Conservation (phyloP, 2,113 vertebrate species). For the Salvator merianae region DNA sequence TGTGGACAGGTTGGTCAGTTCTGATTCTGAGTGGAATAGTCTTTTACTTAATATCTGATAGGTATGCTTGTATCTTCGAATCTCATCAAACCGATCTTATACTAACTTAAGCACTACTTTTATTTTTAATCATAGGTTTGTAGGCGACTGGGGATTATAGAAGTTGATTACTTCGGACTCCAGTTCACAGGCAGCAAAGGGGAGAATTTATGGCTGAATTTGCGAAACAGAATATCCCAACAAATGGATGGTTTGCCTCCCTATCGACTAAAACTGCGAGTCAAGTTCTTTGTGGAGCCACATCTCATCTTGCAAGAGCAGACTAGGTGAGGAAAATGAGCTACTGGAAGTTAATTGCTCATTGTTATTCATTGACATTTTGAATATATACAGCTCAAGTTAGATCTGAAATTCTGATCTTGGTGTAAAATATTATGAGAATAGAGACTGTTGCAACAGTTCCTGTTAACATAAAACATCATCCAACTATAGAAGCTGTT, state of each 20-base stretch:
- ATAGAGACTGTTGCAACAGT: rapidly evolving
- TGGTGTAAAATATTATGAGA: neutral
- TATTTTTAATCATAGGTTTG: slow-evolving; percentile 85
- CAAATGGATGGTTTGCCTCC: slow-evolving; percentile 94
- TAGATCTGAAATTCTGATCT: neutral
- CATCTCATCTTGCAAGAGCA: slow-evolving; percentile 98
- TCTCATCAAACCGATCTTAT: too few relatives aligned
- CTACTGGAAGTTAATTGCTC: slow-evolving; percentile 1
- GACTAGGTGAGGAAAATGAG: slow-evolving; percentile 82
- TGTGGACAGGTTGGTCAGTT: too few relatives aligned
- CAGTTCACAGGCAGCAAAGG: slow-evolving; percentile 96
- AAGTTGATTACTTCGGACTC: slow-evolving; percentile 97
- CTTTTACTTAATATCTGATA: too few relatives aligned
- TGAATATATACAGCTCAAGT: neutral
- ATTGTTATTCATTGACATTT: neutral
- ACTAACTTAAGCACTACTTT: slow-evolving; percentile 23
- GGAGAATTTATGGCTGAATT: slow-evolving; percentile 96
- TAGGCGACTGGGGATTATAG: slow-evolving; percentile 93
- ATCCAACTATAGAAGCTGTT: neutral
- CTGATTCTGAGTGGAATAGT: too few relatives aligned
- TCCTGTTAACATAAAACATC: neutral
- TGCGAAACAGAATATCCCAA: slow-evolving; percentile 97
- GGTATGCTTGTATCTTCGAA: too few relatives aligned
- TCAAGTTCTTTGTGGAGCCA: slow-evolving; percentile 98
- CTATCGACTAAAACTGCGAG: slow-evolving; percentile 89